These are phyloP conservation scores for Pandemis heparana DNA, from an alignment of 2,888 invertebrate genomes.

Conservation along the genomic window DNA sequence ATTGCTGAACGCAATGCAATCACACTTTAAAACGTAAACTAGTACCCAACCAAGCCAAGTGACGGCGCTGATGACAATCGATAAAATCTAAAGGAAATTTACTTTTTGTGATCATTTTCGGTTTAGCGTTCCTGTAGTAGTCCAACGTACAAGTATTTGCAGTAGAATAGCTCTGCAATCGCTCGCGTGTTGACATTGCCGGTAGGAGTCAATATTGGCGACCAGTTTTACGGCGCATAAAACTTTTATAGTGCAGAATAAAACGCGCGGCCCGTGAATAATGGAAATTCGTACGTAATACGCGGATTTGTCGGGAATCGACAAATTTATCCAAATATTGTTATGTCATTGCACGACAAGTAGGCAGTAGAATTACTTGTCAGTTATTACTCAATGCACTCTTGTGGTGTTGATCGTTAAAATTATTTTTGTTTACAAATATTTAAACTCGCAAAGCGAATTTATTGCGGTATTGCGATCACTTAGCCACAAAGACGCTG, in stretches of 20 bases:
- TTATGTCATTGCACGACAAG: background rate
- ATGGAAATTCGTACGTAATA: conserved; percentile 60
- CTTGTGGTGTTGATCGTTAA: no score
- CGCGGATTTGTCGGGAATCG: conserved; percentile 3
- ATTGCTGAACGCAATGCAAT: no score
- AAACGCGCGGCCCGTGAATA: conserved; percentile 64
- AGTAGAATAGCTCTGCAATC: background rate
- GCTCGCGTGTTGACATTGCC: background rate
- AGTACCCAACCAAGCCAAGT: no score
- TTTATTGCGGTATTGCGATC: no score
- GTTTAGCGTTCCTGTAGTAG: background rate
- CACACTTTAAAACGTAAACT: no score
- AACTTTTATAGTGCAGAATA: conserved; percentile 56
- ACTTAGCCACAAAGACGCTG: no score
- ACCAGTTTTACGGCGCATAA: conserved; percentile 48
- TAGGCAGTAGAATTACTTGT: background rate
- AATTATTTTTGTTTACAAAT: no score
- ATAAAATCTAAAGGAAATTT: no score
- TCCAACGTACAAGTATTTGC: background rate
- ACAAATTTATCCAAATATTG: background rate
- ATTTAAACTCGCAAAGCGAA: no score
- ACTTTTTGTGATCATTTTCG: no score
- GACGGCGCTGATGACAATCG: no score
- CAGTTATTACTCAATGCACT: no score
- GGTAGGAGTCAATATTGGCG: conserved; percentile 44